Evolutionary conservation across 2,888 invertebrate species (phyloP), one percentile per base, ranked within the genome.

Genomic region (Deilephila porcellus): DNA sequence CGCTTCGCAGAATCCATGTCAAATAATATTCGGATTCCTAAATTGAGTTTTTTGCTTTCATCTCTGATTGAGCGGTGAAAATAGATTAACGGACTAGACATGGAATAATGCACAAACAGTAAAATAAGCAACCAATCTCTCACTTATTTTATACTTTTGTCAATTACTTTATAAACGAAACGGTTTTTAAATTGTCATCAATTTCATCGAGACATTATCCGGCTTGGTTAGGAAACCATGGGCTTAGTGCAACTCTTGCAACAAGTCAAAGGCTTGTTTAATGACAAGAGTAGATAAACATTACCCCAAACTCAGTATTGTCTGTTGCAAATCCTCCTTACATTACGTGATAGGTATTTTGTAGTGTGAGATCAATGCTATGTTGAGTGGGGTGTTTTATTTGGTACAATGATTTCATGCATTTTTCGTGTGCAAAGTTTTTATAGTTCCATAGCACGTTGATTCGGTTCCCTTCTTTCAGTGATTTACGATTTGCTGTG

Each of bases 1-100:
- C 71, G 72, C 67, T 82, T 84, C 79, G 79, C 73, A 77, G 79
- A 78, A 83, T 82, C 77, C 76, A 77, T 79, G 77, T 80, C 82
- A 71, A 82, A 83, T 78, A 75, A 79, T 79, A 82, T 83, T 79
- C 75, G 78, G 75, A n/a, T 76, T 73, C 70, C 71, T 20, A 74
- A 77, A 81, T 82, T 77, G 74, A 70, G 71, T 78, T 83, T 80
- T 79, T 80, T 77, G n/a, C 62, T n/a, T 5, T 20, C 20, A 64
- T 25, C 53, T 34, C 59, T 19, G 62, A 72, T 53, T 63, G 29
- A 53, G 34, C 20, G 29, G n/a, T 63, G 32, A 20, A 63, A 32
- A 34, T 52, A 45, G 52, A 62, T 59, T 45, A 52, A 52, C 34
- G 62, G 32, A 60, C 37, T 71, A 62, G 32, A 45, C 29, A 19